Percentiles rank a stretch among this genome's conserved stretches.
Conservation (phyloP, 2,797 vertebrate genomes). For the Pseudochirops cupreus region DNA sequence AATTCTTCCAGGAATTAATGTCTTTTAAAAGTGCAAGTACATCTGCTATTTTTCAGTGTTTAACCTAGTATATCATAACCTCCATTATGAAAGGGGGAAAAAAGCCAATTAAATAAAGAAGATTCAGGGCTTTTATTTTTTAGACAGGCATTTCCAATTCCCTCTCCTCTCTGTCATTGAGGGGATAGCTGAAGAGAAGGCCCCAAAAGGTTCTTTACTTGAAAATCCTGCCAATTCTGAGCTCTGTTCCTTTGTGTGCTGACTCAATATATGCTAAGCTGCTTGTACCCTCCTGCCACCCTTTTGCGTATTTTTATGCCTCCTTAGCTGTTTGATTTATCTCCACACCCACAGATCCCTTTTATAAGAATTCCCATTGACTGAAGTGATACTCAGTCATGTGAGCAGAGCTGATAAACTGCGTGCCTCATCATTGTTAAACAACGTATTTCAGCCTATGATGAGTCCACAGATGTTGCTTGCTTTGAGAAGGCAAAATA, state of each 20-base stretch:
- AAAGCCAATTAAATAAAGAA: constrained; percentile 38
- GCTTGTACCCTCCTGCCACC: constrained; percentile 61
- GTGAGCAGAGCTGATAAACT: constrained; percentile 73
- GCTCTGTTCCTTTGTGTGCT: constrained; percentile 67
- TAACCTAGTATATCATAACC: constrained; percentile 29
- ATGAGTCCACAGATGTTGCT: constrained; percentile 61
- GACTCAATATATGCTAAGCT: constrained; percentile 76
- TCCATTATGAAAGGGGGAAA: constrained; percentile 49
- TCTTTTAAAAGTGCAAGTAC: constrained; percentile 23
- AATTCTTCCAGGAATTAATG: constrained; percentile 54
- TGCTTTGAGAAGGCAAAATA: constrained; percentile 71
- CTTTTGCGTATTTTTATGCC: constrained; percentile 74
- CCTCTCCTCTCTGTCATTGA: constrained; percentile 29
- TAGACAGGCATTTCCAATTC: constrained; percentile 44
- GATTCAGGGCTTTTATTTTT: constrained; percentile 54
- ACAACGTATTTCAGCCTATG: constrained; percentile 36
- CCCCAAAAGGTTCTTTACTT: constrained; percentile 45
- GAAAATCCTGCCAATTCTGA: constrained; percentile 64
- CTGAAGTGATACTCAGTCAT: constrained; percentile 76
- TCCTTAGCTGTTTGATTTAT: constrained; percentile 79
- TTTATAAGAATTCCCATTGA: constrained; percentile 78
- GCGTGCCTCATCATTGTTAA: constrained; percentile 32
- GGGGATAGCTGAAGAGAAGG: constrained; percentile 21
- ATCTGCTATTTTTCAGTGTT: constrained; percentile 43
- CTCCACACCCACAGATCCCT: constrained; percentile 71